Percentiles rank a stretch among this genome's conserved stretches.
Evolutionary conservation across 2,113 vertebrate species (phyloP).

Genomic region (Trichomycterus rosablanca): DNA sequence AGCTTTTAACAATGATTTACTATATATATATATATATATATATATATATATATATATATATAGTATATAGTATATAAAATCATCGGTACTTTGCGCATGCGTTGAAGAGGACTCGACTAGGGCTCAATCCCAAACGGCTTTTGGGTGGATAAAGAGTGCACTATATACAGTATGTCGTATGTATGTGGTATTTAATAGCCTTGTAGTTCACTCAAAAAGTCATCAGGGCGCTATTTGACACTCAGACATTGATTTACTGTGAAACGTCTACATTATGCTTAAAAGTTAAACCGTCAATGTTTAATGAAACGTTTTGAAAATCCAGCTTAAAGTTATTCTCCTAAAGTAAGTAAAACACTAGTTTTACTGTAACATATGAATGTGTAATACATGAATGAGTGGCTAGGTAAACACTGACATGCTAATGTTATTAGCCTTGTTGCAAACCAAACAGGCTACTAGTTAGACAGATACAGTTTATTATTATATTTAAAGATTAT

Average conservation of each 20-base stretch:
- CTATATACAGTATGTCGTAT: neutral
- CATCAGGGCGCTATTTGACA: neutral
- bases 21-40: too few relatives aligned
- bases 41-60: too few relatives aligned
- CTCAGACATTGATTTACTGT: neutral
- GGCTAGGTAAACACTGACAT: neutral
- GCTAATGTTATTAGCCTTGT: constrained; percentile 18
- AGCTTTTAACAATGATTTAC: too few relatives aligned
- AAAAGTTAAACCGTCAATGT: neutral
- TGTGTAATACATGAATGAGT: neutral
- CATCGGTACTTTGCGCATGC: constrained; percentile 16
- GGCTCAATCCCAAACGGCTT: neutral
- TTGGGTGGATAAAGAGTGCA: neutral
- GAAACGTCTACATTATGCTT: neutral
- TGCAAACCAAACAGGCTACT: neutral
- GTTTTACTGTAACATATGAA: too few relatives aligned
- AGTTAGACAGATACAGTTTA: too few relatives aligned
- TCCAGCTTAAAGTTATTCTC: neutral
- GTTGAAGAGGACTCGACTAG: too few relatives aligned
- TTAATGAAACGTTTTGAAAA: too few relatives aligned
- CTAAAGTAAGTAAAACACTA: too few relatives aligned
- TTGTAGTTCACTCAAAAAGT: neutral
- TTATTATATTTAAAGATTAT: too few relatives aligned
- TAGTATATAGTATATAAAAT: too few relatives aligned
- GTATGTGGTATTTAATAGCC: neutral